These are phyloP conservation scores for Tetrao urogallus DNA, from an alignment of 2,113 vertebrate genomes.

Conservation along the genomic window DNA sequence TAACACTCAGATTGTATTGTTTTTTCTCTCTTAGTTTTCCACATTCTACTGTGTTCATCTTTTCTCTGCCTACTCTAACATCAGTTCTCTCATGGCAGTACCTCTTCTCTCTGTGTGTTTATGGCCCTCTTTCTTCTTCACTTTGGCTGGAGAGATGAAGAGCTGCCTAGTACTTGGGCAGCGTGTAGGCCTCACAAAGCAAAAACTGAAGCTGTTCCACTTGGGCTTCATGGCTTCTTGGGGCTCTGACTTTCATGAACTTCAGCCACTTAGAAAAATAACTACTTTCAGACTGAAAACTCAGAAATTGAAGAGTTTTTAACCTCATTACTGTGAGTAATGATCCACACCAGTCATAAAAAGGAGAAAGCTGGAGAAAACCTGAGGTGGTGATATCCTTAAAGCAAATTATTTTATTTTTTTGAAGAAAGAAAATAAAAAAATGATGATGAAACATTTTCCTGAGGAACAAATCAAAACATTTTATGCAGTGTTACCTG, in stretches of 20 bases:
- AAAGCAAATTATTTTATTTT: neutral
- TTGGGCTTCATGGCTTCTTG: neutral
- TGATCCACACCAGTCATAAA: neutral
- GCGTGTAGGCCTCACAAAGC: neutral
- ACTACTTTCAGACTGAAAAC: neutral
- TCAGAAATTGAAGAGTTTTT: neutral
- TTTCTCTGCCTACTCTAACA: neutral
- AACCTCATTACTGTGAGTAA: neutral
- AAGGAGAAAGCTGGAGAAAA: neutral
- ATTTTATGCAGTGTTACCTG: rapidly evolving
- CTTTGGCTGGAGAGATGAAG: neutral
- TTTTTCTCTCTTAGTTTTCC: neutral
- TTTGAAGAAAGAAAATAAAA: neutral
- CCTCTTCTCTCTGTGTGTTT: rapidly evolving
- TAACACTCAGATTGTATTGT: neutral
- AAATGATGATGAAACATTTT: neutral
- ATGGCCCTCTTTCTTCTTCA: neutral
- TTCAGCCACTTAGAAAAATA: neutral
- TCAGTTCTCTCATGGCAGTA: neutral
- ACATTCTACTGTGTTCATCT: neutral
- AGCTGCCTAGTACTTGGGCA: neutral
- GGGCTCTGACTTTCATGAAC: neutral
- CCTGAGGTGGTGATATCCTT: neutral
- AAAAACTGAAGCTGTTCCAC: neutral
- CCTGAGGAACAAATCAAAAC: neutral